Evolutionary conservation across 2,797 vertebrate genomes (phyloP), one percentile per base, ranked within the genome.

Genomic region (Thripadectes ignobilis): DNA sequence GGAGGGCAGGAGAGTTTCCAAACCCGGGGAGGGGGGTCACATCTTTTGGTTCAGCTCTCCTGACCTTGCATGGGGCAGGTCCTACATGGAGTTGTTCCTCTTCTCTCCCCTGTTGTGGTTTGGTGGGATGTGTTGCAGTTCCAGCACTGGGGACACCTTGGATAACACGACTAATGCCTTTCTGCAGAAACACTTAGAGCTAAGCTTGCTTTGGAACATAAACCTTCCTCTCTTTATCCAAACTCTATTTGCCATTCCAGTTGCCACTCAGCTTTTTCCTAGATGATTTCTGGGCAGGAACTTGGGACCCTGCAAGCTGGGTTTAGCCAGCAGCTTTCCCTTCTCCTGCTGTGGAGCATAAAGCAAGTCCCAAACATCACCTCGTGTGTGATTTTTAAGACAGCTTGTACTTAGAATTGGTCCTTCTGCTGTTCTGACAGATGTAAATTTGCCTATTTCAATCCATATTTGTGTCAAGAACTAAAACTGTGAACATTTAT

Each of bases 401-500:
- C 88, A 94, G 80, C 93, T 82, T 96, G 68, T 92, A 46, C 82
- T 93, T 83, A 18, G 32, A 66, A 10, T 43, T 43, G 72, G 46
- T 97, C 93, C 26, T 34, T 88, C 96, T 95, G 93, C 96, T 96
- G 74, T 96, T 79, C 92, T 92, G 91, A 84, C 97, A 94, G 96
- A 83, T 98, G 96, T 98, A 79, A 94, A 93, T 97, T 96, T 97
- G 88, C 97, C 94, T 97, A 93, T 94, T 79, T n/a, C 67, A 92
- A 86, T 95, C 97, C 94, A 73, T 30, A 54, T 93, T 97, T 97
- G 95, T 98, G 97, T 98, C 86, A 71, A 96, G 94, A 95, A 91
- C 96, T 97, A 92, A 97, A 97, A 93, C 97, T 98, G 98, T 98
- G 98, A 98, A 98, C 95, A 41, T 97, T 80, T 94, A 66, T 94